Base-by-base conservation (phyloP, 2,113 vertebrate genomes). In the Mesocricetus auratus region DNA sequence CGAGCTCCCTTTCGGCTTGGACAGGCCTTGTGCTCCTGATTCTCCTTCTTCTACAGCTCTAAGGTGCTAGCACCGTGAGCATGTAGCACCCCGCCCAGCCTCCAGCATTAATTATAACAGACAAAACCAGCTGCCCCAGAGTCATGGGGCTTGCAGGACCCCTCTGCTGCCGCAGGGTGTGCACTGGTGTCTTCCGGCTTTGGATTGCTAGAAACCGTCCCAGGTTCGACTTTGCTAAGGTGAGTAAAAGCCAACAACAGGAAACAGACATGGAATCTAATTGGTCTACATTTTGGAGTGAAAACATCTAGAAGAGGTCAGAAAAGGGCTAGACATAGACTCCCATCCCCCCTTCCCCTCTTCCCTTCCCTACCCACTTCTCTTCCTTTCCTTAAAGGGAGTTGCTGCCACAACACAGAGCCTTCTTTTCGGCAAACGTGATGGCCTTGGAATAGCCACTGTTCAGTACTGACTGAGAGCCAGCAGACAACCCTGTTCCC, bases 241-340 rank as follows among this genome's bases (percentile, higher is more conserved):
- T 50, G 81, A 82, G 78, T 81, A 9, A 83, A 62, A 33, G 89
- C 53, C 6, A 0, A 74, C 71, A 47, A 62, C 78, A 79, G 94
- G 86, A 96, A 87, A 79, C 88, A 85, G 96, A 85, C 71, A 85
- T 56, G 36, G 29, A 64, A 33, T 39, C 62, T 22, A 42, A 50
- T 8, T 24, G 86, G 1, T 45, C 58, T 69, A 81, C 36, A 19
- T 75, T 94, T 62, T 83, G 85, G 90, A 96, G 77, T 7, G 62
- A 71, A 79, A 82, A 77, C 19, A 36, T 62, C n/a, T 85, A 50
- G 21, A 0, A 10, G 85, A 64, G 82, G 83, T 90, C 62, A 19
- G 36, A 45, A 73, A 78, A 62, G 90, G 93, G 56, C 66, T 39
- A 71, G 81, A 85, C 16, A 47, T 42, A 79, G 56, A n/a, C 33